Percentiles rank a stretch among this genome's conserved stretches.
Evolutionary conservation across 2,797 vertebrate species (phyloP).

Genomic region (Periparus ater): DNA sequence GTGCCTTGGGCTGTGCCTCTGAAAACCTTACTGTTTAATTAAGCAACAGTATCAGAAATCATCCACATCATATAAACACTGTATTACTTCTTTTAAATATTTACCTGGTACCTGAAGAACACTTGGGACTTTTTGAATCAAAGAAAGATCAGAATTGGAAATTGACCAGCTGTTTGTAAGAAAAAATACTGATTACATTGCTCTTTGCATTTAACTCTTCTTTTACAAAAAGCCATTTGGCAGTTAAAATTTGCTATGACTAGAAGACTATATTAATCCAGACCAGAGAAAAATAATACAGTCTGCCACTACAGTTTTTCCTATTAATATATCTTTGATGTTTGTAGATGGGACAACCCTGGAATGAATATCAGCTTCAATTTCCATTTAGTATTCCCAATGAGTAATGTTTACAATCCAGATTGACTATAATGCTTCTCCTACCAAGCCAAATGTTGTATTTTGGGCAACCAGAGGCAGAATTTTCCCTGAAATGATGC

Average conservation of each 20-base stretch:
- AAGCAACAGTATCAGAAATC: not conserved
- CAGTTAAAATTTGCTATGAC: not conserved
- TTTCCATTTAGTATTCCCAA: not conserved
- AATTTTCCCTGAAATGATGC: not conserved
- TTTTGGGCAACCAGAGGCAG: not conserved
- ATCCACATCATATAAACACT: not conserved
- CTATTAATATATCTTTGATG: not conserved
- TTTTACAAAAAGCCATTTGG: not conserved
- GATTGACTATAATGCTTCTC: not conserved
- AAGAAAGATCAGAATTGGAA: not conserved
- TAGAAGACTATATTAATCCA: not conserved
- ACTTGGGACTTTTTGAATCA: not conserved
- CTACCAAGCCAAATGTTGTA: not conserved
- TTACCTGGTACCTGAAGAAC: not conserved
- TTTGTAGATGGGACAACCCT: not conserved
- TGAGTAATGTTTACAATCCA: not conserved
- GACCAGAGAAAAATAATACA: not conserved
- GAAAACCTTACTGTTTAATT: conserved; percentile 7
- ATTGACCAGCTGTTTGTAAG: not conserved
- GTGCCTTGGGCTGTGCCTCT: not conserved
- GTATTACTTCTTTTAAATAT: not conserved
- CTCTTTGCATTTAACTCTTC: not conserved
- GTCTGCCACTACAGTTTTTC: not conserved
- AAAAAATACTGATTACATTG: not conserved
- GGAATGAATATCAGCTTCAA: not conserved